Evolutionary conservation across 2,113 vertebrate genomes (phyloP), one percentile per base, ranked within the genome.

Genomic region (Merops nubicus): DNA sequence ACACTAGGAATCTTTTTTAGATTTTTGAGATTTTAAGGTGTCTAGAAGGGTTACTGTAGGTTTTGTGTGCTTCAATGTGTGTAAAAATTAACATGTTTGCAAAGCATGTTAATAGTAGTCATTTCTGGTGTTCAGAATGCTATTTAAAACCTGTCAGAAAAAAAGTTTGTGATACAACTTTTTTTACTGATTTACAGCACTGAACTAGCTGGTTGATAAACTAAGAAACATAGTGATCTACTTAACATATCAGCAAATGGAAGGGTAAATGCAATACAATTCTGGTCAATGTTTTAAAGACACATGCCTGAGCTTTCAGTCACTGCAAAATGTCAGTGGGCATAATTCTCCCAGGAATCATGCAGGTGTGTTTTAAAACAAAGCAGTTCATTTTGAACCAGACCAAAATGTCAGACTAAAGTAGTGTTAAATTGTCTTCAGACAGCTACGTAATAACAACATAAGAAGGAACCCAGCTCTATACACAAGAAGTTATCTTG

Each of bases 341-440:
- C 36, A 88, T 68, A 83, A 59, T 75, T 65, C 45, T 88, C 47
- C 69, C 6, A 2, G 7, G 62, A 95, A 91, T 93, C 56, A 56
- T 85, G 17, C 56, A 62, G 28, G 53, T 92, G 17, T 68, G 36
- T 94, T 88, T 92, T 80, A 12, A 83, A 75, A 65, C 25, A 43
- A 79, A 84, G 53, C 53, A 40, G 22, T 93, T 96, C 42, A 43
- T 95, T 91, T 96, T 69, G 33, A 95, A 94, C n/a, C 59, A 86
- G 38, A 95, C 75, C 28, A 90, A 96, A 97, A 88, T 95, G 51
- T 88, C 91, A 95, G 84, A 93, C 77, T 62, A 81, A 95, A 95
- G 65, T 76, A 89, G 70, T 69, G 91, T 59, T 69, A 89, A 93
- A 84, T 87, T 80, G 43, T 91, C 57, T 95, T 64, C 72, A 85